A percentile compares a stretch with the other conserved stretches of the same genome.
Evolutionary conservation across 1,140 invertebrate species (phyloP).

Genomic region (Rhyzopertha dominica): DNA sequence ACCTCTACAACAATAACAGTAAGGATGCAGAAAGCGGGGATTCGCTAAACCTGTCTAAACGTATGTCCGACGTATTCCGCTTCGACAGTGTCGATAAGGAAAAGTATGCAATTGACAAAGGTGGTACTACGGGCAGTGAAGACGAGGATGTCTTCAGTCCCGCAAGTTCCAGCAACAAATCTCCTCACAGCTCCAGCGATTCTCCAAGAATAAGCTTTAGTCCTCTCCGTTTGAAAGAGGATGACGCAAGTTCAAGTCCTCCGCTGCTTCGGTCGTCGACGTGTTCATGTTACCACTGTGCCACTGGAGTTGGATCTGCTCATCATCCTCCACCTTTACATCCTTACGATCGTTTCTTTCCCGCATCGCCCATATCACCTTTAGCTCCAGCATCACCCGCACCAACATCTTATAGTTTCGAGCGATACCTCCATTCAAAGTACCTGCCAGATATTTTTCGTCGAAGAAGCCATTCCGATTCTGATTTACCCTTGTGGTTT

Average conservation of each 20-base stretch:
- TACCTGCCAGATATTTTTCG: slow-evolving; percentile 65
- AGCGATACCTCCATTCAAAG: slow-evolving; percentile 67
- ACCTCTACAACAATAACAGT: slow-evolving; percentile 32
- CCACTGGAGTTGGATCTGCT: slow-evolving; percentile 46
- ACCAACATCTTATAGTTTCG: slow-evolving; percentile 56
- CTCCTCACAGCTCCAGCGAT: slow-evolving; percentile 52
- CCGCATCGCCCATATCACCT: slow-evolving; percentile 56
- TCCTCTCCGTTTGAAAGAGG: slow-evolving; percentile 53
- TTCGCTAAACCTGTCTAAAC: slow-evolving; percentile 24
- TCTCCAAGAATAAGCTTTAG: slow-evolving; percentile 56
- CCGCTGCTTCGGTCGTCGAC: slow-evolving; percentile 45
- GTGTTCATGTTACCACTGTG: slow-evolving; percentile 49
- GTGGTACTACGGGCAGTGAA: slow-evolving; percentile 46
- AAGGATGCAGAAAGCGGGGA: slow-evolving; percentile 33
- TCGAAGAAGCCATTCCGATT: slow-evolving; percentile 69
- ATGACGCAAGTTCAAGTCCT: slow-evolving; percentile 43
- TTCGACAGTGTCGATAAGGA: slow-evolving; percentile 51
- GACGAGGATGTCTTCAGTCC: slow-evolving; percentile 56
- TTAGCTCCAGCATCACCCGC: slow-evolving; percentile 53
- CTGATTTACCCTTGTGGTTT: slow-evolving; percentile 57
- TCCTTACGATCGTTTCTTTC: slow-evolving; percentile 54
- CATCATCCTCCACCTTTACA: slow-evolving; percentile 47
- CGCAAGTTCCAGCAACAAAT: slow-evolving; percentile 50
- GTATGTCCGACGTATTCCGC: slow-evolving; percentile 48
- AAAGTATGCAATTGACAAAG: slow-evolving; percentile 40